Conservation (phyloP, 2,888 invertebrate genomes). For the Cyaniris semiargus region DNA sequence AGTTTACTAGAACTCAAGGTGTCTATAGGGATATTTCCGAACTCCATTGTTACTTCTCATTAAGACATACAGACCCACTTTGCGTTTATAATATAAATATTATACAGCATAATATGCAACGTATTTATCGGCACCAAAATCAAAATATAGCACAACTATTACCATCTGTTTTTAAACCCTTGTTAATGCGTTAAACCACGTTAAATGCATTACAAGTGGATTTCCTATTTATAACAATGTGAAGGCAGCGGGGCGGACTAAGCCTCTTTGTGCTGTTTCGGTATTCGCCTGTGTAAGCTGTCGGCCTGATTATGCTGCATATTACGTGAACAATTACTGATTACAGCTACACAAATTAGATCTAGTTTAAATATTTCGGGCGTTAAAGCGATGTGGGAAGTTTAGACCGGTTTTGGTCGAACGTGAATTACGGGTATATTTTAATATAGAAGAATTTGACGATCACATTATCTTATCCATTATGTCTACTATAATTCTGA, state of each 20-base stretch:
- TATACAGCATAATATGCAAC: too few species aligned
- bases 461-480: too few species aligned
- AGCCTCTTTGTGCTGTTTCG: slow-evolving; percentile 19
- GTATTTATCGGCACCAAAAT: too few species aligned
- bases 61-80: too few species aligned
- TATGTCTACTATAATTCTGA: too few species aligned
- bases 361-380: neutral
- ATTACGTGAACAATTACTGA: slow-evolving; percentile 15
- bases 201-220: slow-evolving; percentile 19
- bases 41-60: too few species aligned
- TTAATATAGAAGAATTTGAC: too few species aligned
- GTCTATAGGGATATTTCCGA: too few species aligned
- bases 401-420: neutral
- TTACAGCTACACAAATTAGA: slow-evolving; percentile 5
- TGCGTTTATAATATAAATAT: too few species aligned
- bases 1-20: too few species aligned
- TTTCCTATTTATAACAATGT: slow-evolving; percentile 22
- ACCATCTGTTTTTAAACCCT: neutral
- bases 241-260: slow-evolving; percentile 3
- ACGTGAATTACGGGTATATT: neutral
- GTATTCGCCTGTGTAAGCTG: slow-evolving; percentile 9
- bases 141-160: neutral
- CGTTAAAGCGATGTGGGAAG: neutral
- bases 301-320: slow-evolving; percentile 9
- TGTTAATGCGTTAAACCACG: neutral